These are phyloP conservation scores for Arvicanthis niloticus DNA, from an alignment of 2,113 vertebrate genomes.

Conservation along the genomic window DNA sequence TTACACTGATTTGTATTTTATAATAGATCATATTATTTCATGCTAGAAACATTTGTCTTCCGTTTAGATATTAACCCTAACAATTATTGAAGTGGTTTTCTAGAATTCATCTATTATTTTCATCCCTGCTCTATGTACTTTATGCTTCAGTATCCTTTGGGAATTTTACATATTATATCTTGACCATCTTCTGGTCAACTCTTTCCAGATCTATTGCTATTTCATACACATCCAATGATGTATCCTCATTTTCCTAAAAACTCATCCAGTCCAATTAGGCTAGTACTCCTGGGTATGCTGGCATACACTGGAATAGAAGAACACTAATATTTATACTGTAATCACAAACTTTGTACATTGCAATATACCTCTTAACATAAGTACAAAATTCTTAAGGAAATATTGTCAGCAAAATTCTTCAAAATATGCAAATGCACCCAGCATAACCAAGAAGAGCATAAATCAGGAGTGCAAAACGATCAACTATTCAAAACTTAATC, in stretches of 20 bases:
- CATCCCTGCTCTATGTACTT: too few relatives aligned
- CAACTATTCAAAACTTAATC: constrained; percentile 20
- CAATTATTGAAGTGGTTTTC: neutral
- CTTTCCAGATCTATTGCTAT: neutral
- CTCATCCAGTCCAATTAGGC: neutral
- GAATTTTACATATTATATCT: neutral
- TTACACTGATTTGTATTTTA: neutral
- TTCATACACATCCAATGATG: neutral
- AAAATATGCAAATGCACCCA: neutral
- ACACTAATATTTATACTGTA: neutral
- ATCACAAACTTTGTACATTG: neutral
- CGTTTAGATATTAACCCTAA: neutral
- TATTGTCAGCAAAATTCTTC: neutral
- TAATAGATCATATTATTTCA: neutral
- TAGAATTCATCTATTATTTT: neutral
- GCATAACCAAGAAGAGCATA: neutral
- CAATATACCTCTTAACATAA: neutral
- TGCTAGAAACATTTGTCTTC: neutral
- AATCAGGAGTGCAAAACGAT: neutral
- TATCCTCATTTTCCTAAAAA: neutral
- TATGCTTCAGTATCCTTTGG: neutral
- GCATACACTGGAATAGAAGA: neutral
- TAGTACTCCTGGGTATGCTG: neutral
- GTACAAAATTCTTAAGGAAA: neutral
- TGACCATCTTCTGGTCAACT: neutral